Conservation (phyloP, 2,113 vertebrate genomes). For the Paratilapia polleni region DNA sequence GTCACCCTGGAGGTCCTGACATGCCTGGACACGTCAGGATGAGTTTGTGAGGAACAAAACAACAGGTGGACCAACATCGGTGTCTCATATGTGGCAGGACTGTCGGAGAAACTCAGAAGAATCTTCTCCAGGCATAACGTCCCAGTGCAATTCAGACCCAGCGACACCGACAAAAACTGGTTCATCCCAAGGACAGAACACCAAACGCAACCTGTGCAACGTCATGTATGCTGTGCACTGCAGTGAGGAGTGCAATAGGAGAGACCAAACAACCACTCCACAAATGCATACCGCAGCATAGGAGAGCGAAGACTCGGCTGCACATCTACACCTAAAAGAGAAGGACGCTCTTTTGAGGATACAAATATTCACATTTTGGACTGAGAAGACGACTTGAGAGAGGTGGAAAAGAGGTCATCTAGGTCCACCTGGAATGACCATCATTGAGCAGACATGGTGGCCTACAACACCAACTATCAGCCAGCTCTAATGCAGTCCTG, state of each 20-base stretch:
- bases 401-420: background rate
- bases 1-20: too few species aligned
- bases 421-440: background rate
- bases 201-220: fast-evolving
- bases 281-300: background rate
- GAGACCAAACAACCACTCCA: background rate
- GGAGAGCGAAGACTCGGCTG: background rate
- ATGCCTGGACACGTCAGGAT: too few species aligned
- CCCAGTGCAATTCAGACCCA: background rate
- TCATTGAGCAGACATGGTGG: background rate
- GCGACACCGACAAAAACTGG: background rate
- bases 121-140: too few species aligned
- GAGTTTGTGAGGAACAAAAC: too few species aligned
- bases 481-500: background rate
- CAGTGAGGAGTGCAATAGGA: background rate
- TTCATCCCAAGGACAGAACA: background rate
- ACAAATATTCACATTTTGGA: background rate
- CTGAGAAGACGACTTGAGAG: background rate
- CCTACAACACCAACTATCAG: fast-evolving
- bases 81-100: too few species aligned
- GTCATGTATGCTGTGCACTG: background rate
- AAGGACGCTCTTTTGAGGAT: background rate
- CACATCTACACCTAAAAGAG: background rate
- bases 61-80: too few species aligned
- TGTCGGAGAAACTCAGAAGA: too few species aligned